Evolutionary conservation across 2,113 vertebrate genomes (phyloP).

Genomic region (Calypte anna): DNA sequence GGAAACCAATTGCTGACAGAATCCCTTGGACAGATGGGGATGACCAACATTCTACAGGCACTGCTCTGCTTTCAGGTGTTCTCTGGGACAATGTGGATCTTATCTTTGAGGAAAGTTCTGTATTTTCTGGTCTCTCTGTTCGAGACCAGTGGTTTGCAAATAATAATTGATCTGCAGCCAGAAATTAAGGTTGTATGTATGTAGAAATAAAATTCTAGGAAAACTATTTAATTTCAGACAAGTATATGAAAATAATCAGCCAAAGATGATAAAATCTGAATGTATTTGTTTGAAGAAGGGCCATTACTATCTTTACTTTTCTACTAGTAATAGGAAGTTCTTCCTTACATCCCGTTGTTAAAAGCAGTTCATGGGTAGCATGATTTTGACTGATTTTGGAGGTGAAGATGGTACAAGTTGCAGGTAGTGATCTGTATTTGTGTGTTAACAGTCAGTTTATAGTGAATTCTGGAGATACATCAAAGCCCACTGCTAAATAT

Average conservation of each 20-base stretch:
- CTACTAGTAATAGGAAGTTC: not conserved
- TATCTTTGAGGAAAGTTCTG: not conserved
- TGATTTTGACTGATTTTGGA: not conserved
- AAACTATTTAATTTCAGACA: not conserved
- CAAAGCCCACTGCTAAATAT: not conserved
- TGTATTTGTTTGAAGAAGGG: not conserved
- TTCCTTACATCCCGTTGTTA: not conserved
- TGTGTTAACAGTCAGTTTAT: not conserved
- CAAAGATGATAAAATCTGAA: not conserved
- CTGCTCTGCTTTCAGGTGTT: not conserved
- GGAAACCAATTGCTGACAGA: not conserved
- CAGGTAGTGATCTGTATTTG: not conserved
- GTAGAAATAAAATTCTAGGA: not conserved
- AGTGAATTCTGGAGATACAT: not conserved
- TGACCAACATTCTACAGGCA: not conserved
- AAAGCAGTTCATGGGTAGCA: not conserved
- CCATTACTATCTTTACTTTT: not conserved
- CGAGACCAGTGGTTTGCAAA: not conserved
- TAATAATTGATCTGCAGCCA: not conserved
- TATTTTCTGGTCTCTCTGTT: not conserved
- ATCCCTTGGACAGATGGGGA: not conserved
- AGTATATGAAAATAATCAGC: not conserved
- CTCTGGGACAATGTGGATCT: not conserved
- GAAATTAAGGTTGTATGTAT: not conserved
- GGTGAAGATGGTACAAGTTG: not conserved